Evolutionary conservation across 2,797 vertebrate species (phyloP).

Genomic region (Vespertilio murinus): DNA sequence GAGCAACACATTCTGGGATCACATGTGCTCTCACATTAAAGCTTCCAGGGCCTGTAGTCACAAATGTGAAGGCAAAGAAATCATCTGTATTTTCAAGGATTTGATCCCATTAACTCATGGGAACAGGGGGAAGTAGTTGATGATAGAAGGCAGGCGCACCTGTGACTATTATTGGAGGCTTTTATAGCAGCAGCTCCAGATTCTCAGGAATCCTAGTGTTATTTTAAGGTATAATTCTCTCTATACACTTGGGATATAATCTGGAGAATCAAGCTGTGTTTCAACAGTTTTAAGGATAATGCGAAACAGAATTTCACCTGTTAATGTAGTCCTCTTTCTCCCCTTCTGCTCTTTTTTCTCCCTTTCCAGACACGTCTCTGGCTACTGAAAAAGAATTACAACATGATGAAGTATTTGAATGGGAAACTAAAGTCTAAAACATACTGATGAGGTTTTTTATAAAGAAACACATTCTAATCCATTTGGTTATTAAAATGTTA

Average conservation of each 20-base stretch:
- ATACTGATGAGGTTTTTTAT: not conserved
- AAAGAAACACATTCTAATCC: slow-evolving; percentile 19
- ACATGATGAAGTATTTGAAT: slow-evolving; percentile 35
- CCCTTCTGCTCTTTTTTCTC: not conserved
- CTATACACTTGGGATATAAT: not conserved
- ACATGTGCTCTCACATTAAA: not conserved
- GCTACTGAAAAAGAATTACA: not conserved
- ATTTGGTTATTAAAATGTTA: slow-evolving; percentile 33
- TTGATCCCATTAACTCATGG: not conserved
- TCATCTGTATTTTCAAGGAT: not conserved
- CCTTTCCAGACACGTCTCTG: not conserved
- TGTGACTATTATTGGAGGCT: not conserved
- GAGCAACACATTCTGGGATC: not conserved
- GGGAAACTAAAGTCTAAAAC: slow-evolving; percentile 1
- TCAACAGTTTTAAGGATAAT: not conserved
- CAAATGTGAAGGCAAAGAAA: not conserved
- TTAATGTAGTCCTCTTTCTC: not conserved
- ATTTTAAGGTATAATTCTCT: not conserved
- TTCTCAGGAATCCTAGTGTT: not conserved
- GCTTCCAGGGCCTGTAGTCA: not conserved
- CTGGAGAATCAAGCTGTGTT: not conserved
- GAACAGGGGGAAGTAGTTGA: not conserved
- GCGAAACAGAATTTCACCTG: not conserved
- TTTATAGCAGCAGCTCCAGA: not conserved
- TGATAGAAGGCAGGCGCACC: not conserved